Evolutionary conservation across 53 echinoderm and acorn worm genomes (phyloP).

Genomic region (Holothuria leucospilota): DNA sequence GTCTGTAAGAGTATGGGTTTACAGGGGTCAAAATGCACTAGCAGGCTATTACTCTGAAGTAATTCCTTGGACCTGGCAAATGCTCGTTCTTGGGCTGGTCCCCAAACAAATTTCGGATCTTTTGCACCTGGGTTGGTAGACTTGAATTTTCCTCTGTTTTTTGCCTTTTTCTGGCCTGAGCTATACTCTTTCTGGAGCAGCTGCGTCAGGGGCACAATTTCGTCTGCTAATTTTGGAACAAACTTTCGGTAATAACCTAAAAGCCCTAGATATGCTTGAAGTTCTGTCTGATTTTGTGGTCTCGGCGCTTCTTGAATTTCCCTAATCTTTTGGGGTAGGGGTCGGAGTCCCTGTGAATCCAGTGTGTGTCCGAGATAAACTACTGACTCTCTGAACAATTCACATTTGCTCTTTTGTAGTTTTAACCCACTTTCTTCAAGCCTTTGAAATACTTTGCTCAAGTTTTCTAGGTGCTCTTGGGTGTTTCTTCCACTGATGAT

Average conservation of each 20-base stretch:
- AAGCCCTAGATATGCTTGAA: no score
- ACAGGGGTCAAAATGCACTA: slow-evolving; percentile 40
- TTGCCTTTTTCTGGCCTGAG: no score
- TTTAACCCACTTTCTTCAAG: slow-evolving; percentile 58
- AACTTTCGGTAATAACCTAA: no score
- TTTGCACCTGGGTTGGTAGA: background rate
- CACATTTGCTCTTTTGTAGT: slow-evolving; percentile 70
- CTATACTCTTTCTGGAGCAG: no score
- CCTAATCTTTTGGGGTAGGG: slow-evolving; percentile 49
- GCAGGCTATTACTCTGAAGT: background rate
- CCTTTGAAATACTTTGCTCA: slow-evolving; percentile 45
- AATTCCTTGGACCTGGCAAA: slow-evolving; percentile 40
- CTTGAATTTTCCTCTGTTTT: background rate
- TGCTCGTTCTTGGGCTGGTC: slow-evolving; percentile 9
- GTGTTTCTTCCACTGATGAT: slow-evolving; percentile 63
- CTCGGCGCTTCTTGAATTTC: no score
- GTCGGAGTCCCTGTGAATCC: slow-evolving; percentile 33
- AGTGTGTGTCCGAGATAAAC: slow-evolving; percentile 63
- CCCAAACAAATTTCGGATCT: slow-evolving; percentile 52
- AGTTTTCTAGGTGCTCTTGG: slow-evolving; percentile 61
- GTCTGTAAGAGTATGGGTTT: slow-evolving; percentile 65
- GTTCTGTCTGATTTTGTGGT: no score
- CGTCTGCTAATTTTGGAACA: no score
- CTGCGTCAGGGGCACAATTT: no score
- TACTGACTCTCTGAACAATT: slow-evolving; percentile 57